Conservation (phyloP, 2,888 invertebrate species). For the Acleris sparsana region DNA sequence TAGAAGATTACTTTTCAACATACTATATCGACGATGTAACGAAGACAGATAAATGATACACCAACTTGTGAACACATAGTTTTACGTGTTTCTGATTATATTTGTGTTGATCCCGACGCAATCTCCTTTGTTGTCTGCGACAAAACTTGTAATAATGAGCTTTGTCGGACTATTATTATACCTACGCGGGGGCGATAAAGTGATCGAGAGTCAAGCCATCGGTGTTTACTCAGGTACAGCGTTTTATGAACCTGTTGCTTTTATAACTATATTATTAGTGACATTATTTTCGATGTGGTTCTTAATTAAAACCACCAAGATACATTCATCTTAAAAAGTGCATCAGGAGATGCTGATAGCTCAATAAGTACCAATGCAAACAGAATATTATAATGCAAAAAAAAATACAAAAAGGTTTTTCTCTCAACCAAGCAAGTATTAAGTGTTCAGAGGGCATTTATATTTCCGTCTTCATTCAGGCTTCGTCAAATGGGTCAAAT, state of each 20-base stretch:
- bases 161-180: too few species aligned
- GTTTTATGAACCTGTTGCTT: slow-evolving; percentile 15
- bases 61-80: not conserved
- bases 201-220: not conserved
- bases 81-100: slow-evolving; percentile 7
- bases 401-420: too few species aligned
- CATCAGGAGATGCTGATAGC: too few species aligned
- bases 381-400: too few species aligned
- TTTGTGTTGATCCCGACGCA: slow-evolving; percentile 12
- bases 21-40: too few species aligned
- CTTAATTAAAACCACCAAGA: too few species aligned
- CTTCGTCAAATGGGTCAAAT: slow-evolving; percentile 3
- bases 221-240: not conserved
- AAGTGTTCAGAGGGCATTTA: not conserved
- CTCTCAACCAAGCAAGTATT: too few species aligned
- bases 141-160: slow-evolving; percentile 11
- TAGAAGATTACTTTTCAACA: too few species aligned
- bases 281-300: not conserved
- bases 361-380: too few species aligned
- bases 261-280: slow-evolving; percentile 1
- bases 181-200: too few species aligned
- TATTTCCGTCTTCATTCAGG: not conserved
- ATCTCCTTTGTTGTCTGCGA: slow-evolving; percentile 13
- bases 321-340: too few species aligned
- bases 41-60: not conserved